Conservation (phyloP, 2,113 vertebrate species). For the Colinus virginianus region DNA sequence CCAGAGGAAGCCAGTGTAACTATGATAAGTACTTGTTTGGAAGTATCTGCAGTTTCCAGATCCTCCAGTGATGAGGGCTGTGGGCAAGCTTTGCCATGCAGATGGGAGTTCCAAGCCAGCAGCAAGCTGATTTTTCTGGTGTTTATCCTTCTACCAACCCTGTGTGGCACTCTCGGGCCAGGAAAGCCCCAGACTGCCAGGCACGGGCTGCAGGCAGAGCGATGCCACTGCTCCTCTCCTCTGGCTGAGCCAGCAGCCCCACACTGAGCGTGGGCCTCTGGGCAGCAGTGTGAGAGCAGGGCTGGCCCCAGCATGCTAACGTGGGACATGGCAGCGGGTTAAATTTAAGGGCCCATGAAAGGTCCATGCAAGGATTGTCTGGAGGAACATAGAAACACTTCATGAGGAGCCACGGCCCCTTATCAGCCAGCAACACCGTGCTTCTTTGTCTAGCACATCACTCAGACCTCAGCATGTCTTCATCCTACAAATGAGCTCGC, state of each 20-base stretch:
- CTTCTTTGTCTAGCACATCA: not conserved
- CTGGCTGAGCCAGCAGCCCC: not conserved
- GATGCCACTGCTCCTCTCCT: rapidly evolving
- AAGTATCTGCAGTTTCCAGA: not conserved
- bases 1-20: not conserved
- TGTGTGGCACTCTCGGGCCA: not conserved
- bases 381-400: rapidly evolving
- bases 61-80: not conserved
- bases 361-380: not conserved
- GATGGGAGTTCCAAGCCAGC: not conserved
- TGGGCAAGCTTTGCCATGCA: not conserved
- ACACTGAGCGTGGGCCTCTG: rapidly evolving
- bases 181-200: not conserved
- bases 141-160: not conserved
- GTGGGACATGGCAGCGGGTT: rapidly evolving
- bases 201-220: rapidly evolving
- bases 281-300: not conserved
- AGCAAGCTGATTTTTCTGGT: rapidly evolving
- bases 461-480: not conserved
- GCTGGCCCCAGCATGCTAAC: not conserved
- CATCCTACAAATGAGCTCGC: rapidly evolving
- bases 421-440: not conserved
- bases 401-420: not conserved
- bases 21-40: not conserved
- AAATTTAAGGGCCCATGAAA: not conserved